phyloP scores from a whole-genome alignment of 2,888 invertebrate genomes.

The Spodoptera exigua region DNA sequence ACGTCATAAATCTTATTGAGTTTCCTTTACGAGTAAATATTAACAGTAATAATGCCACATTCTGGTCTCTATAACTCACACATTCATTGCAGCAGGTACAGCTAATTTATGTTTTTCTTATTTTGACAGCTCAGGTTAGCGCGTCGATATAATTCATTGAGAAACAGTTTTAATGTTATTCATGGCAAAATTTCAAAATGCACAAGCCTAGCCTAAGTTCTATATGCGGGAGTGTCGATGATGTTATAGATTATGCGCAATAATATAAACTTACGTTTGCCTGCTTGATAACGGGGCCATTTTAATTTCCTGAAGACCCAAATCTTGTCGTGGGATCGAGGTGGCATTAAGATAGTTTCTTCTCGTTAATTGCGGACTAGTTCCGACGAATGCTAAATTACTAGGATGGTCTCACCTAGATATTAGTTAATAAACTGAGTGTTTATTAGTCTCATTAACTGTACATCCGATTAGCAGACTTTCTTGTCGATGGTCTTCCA shows the following conservation, averaged over 20 bases:
- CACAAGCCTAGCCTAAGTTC: too few species aligned
- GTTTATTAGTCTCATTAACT: slow-evolving; percentile 44
- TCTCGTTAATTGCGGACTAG: slow-evolving; percentile 40
- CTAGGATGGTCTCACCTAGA: slow-evolving; percentile 50
- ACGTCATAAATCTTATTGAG: slow-evolving; percentile 63
- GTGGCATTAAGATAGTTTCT: slow-evolving; percentile 44
- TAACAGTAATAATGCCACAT: slow-evolving; percentile 47
- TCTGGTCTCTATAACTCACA: slow-evolving; percentile 38
- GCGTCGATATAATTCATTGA: too few species aligned
- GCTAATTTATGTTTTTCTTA: slow-evolving; percentile 21
- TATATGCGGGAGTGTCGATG: slow-evolving; percentile 51
- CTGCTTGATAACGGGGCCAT: slow-evolving; percentile 14
- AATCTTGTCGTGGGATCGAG: slow-evolving; percentile 56
- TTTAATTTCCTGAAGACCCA: slow-evolving; percentile 54
- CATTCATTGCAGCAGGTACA: slow-evolving; percentile 27
- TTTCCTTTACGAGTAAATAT: slow-evolving; percentile 60
- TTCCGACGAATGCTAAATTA: slow-evolving; percentile 45
- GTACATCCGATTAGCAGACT: slow-evolving; percentile 37
- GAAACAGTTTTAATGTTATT: too few species aligned
- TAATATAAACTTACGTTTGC: slow-evolving; percentile 29
- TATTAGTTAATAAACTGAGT: slow-evolving; percentile 50
- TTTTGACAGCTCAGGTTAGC: slow-evolving; percentile 14
- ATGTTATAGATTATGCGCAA: slow-evolving; percentile 45
- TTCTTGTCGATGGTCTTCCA: slow-evolving; percentile 10
- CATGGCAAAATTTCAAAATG: too few species aligned